A percentile compares a stretch with the other conserved stretches of the same genome.
These are phyloP conservation scores for Eidolon dupreanum DNA, from an alignment of 2,797 vertebrate species.

Conservation along the genomic window DNA sequence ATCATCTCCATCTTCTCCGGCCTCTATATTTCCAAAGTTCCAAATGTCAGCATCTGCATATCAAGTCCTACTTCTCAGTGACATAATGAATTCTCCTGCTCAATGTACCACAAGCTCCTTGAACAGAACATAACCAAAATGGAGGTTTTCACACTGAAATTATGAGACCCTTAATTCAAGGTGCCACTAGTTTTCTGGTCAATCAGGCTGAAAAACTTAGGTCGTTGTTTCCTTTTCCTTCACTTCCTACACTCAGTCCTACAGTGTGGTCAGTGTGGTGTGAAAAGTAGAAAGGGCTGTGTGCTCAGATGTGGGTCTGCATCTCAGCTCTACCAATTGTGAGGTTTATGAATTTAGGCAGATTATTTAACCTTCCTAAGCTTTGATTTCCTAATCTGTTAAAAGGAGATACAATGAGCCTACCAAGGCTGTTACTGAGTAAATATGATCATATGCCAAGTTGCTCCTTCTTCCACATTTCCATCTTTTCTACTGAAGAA, in stretches of 20 bases:
- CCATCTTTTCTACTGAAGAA: neutral
- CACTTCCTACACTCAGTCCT: neutral
- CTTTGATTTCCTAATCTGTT: neutral
- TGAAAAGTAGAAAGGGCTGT: neutral
- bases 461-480: neutral
- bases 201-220: neutral
- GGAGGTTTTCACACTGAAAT: neutral
- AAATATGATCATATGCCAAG: neutral
- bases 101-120: neutral
- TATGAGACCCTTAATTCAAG: neutral
- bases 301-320: neutral
- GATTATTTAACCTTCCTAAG: neutral
- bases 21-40: neutral
- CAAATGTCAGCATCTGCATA: neutral
- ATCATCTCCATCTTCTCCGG: neutral
- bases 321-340: neutral
- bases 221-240: neutral
- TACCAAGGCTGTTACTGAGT: neutral
- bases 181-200: neutral
- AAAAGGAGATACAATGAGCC: neutral
- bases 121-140: neutral
- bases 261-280: neutral
- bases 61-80: neutral
- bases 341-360: neutral
- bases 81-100: neutral